These are phyloP conservation scores for Epistrophe grossulariae DNA, from an alignment of 2,888 invertebrate species.

Conservation along the genomic window DNA sequence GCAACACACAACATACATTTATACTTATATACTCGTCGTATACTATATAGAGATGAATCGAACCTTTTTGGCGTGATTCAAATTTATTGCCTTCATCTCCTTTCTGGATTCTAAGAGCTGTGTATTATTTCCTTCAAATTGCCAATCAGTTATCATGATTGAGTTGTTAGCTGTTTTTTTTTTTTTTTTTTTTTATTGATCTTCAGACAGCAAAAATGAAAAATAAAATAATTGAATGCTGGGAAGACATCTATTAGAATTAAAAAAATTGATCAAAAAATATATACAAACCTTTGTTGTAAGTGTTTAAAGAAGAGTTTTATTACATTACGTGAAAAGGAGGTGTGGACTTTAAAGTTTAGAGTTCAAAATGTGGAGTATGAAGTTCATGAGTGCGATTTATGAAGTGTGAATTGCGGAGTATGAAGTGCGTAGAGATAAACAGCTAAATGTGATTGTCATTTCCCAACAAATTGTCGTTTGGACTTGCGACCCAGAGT, in stretches of 20 bases:
- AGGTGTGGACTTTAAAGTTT: too few species aligned
- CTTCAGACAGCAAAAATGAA: background rate
- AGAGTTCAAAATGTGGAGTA: too few species aligned
- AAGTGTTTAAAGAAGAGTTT: too few species aligned
- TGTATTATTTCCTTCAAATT: slow-evolving; percentile 55
- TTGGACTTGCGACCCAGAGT: too few species aligned
- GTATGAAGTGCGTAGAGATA: too few species aligned
- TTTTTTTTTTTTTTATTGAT: slow-evolving; percentile 18
- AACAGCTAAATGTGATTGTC: too few species aligned
- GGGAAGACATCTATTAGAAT: slow-evolving; percentile 4
- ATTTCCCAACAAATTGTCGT: too few species aligned
- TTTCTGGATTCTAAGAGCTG: slow-evolving; percentile 33
- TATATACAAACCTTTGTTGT: too few species aligned
- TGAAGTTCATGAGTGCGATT: too few species aligned
- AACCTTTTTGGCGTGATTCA: slow-evolving; percentile 60
- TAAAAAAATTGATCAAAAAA: background rate
- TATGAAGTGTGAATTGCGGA: too few species aligned
- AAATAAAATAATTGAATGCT: slow-evolving; percentile 37
- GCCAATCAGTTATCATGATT: slow-evolving; percentile 70
- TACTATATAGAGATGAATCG: slow-evolving; percentile 35
- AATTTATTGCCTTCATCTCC: slow-evolving; percentile 64
- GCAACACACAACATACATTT: background rate
- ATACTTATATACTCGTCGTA: too few species aligned
- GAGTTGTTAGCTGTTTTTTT: slow-evolving; percentile 47
- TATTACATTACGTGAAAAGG: too few species aligned